These are phyloP conservation scores for Caranx melampygus DNA, from an alignment of 2,113 vertebrate genomes.

Conservation along the genomic window DNA sequence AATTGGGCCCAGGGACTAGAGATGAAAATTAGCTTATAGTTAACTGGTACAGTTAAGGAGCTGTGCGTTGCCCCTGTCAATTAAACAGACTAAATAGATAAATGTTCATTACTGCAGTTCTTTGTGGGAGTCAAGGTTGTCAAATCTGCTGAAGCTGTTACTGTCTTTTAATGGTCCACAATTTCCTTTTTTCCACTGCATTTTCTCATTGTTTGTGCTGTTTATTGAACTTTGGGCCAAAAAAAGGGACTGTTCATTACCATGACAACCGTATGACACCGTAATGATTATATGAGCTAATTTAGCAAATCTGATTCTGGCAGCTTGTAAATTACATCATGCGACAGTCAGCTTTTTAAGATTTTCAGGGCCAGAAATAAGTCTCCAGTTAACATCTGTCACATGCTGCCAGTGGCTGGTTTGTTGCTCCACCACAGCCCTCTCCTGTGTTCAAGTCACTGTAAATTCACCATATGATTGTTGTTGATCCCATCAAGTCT, in stretches of 20 bases:
- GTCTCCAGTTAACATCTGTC: not conserved
- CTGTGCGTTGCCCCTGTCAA: too few species aligned
- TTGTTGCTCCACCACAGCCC: too few species aligned
- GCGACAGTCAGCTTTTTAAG: not conserved
- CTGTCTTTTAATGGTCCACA: not conserved
- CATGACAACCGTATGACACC: not conserved
- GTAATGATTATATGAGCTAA: not conserved
- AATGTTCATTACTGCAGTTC: not conserved
- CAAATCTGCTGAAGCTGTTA: not conserved
- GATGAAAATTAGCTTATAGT: too few species aligned
- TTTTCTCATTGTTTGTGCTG: not conserved
- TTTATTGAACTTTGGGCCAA: not conserved
- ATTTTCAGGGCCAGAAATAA: not conserved
- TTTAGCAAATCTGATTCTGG: slow-evolving; percentile 2
- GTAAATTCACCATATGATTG: not conserved
- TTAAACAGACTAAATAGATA: too few species aligned
- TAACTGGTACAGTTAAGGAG: too few species aligned
- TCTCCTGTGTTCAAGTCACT: not conserved
- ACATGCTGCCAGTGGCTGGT: not conserved
- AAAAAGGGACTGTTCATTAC: not conserved
- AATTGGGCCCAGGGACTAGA: not conserved
- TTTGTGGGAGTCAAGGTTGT: not conserved
- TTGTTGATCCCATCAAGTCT: not conserved
- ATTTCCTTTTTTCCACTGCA: not conserved
- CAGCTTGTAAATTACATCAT: slow-evolving; percentile 6